A percentile compares a stretch with the other conserved stretches of the same genome.
These are phyloP conservation scores for Spongilla lacustris DNA, from an alignment of 37 sponge, comb jelly and placozoan genomes.

Conservation along the genomic window DNA sequence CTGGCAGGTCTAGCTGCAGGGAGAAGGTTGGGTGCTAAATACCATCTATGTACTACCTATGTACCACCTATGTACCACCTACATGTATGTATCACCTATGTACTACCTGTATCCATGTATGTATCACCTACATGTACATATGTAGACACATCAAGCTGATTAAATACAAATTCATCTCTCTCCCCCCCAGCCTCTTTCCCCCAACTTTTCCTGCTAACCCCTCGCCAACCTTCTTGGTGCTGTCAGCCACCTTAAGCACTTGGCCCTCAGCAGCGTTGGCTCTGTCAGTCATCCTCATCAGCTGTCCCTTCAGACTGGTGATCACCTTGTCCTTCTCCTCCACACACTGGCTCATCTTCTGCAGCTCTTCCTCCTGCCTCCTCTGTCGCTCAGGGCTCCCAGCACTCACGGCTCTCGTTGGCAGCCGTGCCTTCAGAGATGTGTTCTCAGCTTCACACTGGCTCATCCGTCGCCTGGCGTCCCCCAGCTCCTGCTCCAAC, in stretches of 20 bases:
- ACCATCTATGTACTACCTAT: no score
- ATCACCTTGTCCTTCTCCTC: not conserved
- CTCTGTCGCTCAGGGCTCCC: not conserved
- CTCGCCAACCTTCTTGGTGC: not conserved
- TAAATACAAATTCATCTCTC: not conserved
- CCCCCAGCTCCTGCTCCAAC: not conserved
- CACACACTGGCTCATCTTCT: not conserved
- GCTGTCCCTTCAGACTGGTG: not conserved
- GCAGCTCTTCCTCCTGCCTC: conserved; percentile 3
- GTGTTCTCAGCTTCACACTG: not conserved
- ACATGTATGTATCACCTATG: no score
- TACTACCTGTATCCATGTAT: no score
- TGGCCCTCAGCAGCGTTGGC: conserved; percentile 18
- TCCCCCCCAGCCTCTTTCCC: no score
- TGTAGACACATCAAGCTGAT: no score
- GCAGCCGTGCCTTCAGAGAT: not conserved
- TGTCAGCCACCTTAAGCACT: not conserved
- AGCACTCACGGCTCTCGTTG: not conserved
- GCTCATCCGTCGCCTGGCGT: not conserved
- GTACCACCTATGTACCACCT: no score
- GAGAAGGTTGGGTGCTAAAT: no score
- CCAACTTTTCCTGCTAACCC: not conserved
- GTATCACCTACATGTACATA: no score
- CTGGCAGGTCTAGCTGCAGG: no score
- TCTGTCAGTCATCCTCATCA: conserved; percentile 13